Percentiles rank a stretch among this genome's conserved stretches.
phyloP scores from a whole-genome alignment of 2,797 vertebrate genomes.

The Anas acuta region DNA sequence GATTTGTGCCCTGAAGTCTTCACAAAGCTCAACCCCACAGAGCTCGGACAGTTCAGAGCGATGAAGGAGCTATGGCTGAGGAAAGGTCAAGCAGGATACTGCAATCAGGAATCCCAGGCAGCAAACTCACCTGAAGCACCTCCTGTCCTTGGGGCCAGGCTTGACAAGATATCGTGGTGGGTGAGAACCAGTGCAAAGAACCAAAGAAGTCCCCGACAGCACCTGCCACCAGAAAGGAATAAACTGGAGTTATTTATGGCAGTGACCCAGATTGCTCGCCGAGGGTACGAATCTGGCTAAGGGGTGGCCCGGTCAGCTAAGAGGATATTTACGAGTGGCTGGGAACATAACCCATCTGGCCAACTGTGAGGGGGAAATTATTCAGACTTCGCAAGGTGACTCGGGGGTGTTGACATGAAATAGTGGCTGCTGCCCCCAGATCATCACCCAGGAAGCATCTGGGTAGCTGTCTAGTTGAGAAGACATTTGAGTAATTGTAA shows the following conservation, averaged over 20 bases:
- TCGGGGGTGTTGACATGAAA: not conserved
- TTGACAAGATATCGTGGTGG: not conserved
- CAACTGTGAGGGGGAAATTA: not conserved
- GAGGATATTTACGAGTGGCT: slow-evolving; percentile 31
- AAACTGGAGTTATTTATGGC: slow-evolving; percentile 44
- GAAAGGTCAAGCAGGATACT: not conserved
- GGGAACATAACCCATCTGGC: slow-evolving; percentile 10
- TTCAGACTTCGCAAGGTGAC: not conserved
- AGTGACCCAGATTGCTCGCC: slow-evolving; percentile 35
- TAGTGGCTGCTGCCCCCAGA: not conserved
- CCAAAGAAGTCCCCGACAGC: not conserved
- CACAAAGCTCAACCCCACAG: not conserved
- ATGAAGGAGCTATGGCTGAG: not conserved
- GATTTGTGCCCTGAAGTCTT: not conserved
- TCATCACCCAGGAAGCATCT: not conserved
- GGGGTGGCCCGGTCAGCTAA: slow-evolving; percentile 50
- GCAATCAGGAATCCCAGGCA: not conserved
- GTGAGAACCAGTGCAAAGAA: not conserved
- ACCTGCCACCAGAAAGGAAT: not conserved
- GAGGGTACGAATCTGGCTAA: slow-evolving; percentile 37
- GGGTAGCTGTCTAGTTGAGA: not conserved
- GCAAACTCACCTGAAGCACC: not conserved
- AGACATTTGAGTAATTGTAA: not conserved
- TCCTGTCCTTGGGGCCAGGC: not conserved
- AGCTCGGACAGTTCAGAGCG: not conserved